Base-by-base conservation (phyloP, 2,113 vertebrate species). In the Paracyprichromis sp. region DNA sequence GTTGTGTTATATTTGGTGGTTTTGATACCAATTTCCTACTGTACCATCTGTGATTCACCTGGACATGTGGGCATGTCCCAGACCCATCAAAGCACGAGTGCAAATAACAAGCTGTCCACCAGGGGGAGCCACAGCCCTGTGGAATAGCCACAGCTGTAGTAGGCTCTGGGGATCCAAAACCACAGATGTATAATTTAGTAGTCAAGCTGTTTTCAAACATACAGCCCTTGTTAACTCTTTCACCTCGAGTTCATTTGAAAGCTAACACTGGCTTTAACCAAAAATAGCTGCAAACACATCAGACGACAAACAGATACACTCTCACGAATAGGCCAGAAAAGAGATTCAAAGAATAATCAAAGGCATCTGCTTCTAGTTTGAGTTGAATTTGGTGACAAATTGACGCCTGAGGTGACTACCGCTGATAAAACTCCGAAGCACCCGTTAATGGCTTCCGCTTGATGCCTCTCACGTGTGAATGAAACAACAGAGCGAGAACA, bases 171-270 rank as follows among this genome's bases (percentile, higher is more conserved):
- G 38, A 83, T 91, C 43, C 82, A 63, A 69, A 90, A 45, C 40
- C 57, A 88, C 40, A 88, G 50, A 86, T 92, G 66, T 85, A 87
- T 89, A 82, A 89, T 94, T 89, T 63, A 91, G 85, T 24, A 84
- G 24, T 79, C 83, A 86, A 83, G 82, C 73, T 90, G 66, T 82
- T 92, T 88, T 83, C 38, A 90, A 83, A 59, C 80, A 69, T 38
- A 53, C 78, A 40, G 29, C 38, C 38, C 31, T 86, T 59, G 78
- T 53, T 69, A 91, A 85, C 43, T 82, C 73, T 84, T 61, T 43
- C 83, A 57, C 63, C 36, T 69, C 6, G 1, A 7, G 13, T 34
- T 84, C 47, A 52, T n/a, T 79, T 17, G 9, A 84, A 71, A 83
- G 17, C 26, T 56, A 9, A 9, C 5, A 40, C 29, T 66, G 6